Conservation (phyloP, 92 coral and sea anemone genomes). For the Anthopleura xanthogrammica region DNA sequence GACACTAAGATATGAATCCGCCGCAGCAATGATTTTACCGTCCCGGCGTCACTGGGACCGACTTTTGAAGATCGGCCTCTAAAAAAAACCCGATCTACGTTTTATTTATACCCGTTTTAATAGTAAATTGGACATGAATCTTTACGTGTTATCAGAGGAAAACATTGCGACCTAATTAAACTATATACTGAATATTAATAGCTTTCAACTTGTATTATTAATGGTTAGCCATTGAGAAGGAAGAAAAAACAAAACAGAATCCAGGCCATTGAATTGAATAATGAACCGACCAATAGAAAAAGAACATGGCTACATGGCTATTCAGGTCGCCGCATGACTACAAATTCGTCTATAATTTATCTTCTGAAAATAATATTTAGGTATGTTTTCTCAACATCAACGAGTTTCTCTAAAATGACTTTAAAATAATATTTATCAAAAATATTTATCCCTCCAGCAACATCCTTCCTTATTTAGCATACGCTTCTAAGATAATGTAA, state of each 20-base stretch:
- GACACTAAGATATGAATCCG: neutral
- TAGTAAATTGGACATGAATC: neutral
- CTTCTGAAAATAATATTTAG: neutral
- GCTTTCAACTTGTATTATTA: slow-evolving; percentile 13
- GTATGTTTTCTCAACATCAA: neutral
- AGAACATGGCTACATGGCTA: neutral
- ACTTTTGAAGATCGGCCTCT: neutral
- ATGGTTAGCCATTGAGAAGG: slow-evolving; percentile 11
- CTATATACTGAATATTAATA: slow-evolving; percentile 3
- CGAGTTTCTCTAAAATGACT: neutral
- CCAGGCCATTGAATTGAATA: neutral
- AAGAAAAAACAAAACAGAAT: slow-evolving; percentile 16
- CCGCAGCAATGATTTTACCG: neutral
- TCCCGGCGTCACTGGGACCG: slow-evolving; percentile 5
- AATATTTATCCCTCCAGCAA: neutral
- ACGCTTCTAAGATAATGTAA: neutral
- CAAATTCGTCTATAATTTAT: neutral
- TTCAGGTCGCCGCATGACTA: slow-evolving; percentile 18
- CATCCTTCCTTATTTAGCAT: neutral
- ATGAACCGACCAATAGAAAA: slow-evolving; percentile 25
- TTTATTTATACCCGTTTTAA: neutral
- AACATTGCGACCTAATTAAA: slow-evolving; percentile 5
- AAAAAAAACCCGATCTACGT: neutral
- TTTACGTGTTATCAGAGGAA: neutral
- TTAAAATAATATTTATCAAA: neutral